Evolutionary conservation across 2,113 vertebrate genomes (phyloP), one percentile per base, ranked within the genome.

Genomic region (Myotis davidii): DNA sequence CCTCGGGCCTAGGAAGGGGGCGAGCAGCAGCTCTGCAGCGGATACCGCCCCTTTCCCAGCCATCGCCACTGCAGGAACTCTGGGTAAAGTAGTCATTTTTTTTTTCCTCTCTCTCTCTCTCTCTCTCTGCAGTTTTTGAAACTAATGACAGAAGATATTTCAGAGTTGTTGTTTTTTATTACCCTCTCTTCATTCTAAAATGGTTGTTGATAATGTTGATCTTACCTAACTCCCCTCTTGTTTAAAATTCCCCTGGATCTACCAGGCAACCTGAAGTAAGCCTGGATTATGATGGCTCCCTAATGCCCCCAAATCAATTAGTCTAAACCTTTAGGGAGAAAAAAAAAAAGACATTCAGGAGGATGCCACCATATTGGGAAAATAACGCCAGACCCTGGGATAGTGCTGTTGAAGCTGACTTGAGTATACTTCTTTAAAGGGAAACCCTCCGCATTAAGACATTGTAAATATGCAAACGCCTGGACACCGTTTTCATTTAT

Each of bases 81-180:
- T 95, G 94, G 97, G 97, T 97, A 97, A 97, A 96, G 96, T 97
- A 94, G 50, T 52, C 12, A 21, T 23, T 59, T 91, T 94, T 34
- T 69, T 67, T n/a, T 67, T 9, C 3, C 4, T 17, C 5, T 10
- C 9, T 1, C 9, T 10, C 45, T 45, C 45, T 3, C 37, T 6
- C 74, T 42, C 48, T 87, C 56, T 64, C 77, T 93, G 32, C 59
- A 45, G 67, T 82, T 95, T 94, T 92, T 94, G 70, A 94, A 94
- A 90, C 14, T 83, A 92, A 77, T 76, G 64, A 92, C 59, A 77
- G 50, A 92, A 95, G 50, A 42, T 77, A 82, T 84, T 74, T 78
- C 61, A 83, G 45, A 29, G 37, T n/a, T 64, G 50, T 17, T 64
- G 12, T 61, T 61, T 8, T 10, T 37, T 84, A n/a, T 77, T 21